Evolutionary conservation across 1,140 invertebrate genomes (phyloP).

Genomic region (Ostrea edulis): DNA sequence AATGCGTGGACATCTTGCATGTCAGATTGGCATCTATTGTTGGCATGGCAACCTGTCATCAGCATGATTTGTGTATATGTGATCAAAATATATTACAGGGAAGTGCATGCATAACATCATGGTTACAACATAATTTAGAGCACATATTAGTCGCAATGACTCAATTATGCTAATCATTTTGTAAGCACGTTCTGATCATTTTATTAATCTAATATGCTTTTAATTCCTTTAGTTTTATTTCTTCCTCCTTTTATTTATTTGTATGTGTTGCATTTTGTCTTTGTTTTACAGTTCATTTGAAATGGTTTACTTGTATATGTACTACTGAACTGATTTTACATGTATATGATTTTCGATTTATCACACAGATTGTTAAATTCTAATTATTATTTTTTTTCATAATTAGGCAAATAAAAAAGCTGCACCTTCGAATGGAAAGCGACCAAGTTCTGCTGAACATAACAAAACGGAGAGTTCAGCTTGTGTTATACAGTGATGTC

Average conservation of each 20-base stretch:
- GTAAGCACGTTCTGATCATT: neutral
- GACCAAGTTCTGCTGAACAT: slow-evolving; percentile 13
- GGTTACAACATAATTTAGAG: neutral
- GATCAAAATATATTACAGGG: neutral
- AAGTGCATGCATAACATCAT: neutral
- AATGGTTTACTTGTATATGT: neutral
- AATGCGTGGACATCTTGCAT: slow-evolving; percentile 23
- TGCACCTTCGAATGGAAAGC: neutral
- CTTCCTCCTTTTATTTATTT: neutral
- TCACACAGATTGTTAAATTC: neutral
- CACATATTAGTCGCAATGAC: neutral
- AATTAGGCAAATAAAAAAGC: slow-evolving; percentile 11
- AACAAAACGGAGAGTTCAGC: slow-evolving; percentile 11
- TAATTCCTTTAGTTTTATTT: neutral
- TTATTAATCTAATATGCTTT: neutral
- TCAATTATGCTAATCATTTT: neutral
- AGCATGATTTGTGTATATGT: neutral
- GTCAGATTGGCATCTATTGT: slow-evolving; percentile 15
- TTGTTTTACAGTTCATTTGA: neutral
- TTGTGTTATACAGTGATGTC: neutral
- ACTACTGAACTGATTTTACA: neutral
- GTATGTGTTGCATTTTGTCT: neutral
- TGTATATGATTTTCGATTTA: neutral
- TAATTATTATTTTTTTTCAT: neutral
- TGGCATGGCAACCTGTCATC: neutral